These are phyloP conservation scores for Campoplex nolae DNA, from an alignment of 2,888 invertebrate genomes.

Conservation along the genomic window DNA sequence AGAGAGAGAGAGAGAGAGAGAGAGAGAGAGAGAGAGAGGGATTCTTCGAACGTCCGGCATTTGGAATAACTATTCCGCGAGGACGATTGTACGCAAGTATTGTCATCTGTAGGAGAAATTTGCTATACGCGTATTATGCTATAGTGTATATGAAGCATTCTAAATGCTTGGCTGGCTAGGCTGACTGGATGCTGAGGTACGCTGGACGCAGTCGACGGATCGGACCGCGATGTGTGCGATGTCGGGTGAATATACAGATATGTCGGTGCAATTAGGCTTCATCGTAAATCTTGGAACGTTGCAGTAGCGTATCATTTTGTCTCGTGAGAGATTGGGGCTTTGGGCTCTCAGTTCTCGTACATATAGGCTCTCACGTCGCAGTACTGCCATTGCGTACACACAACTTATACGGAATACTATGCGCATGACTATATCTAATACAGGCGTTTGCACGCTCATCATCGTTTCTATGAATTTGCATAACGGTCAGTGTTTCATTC, in stretches of 20 bases:
- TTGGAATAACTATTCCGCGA: slow-evolving; percentile 16
- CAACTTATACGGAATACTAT: neutral
- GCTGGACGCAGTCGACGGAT: slow-evolving; percentile 65
- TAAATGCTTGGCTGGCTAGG: slow-evolving; percentile 62
- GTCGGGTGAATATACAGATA: slow-evolving; percentile 64
- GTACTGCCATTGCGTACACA: neutral
- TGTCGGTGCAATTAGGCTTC: slow-evolving; percentile 71
- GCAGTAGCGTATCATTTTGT: slow-evolving; percentile 77
- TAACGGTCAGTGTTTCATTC: slow-evolving; percentile 73
- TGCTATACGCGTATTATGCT: neutral
- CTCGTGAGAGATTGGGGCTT: slow-evolving; percentile 77
- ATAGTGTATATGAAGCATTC: slow-evolving; percentile 58
- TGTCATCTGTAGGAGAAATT: neutral
- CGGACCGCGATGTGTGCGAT: slow-evolving; percentile 41
- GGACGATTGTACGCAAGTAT: slow-evolving; percentile 17
- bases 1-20: no score
- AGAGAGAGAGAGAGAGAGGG: neutral
- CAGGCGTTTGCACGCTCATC: slow-evolving; percentile 61
- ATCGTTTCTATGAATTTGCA: slow-evolving; percentile 76
- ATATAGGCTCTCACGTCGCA: slow-evolving; percentile 10
- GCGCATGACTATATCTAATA: slow-evolving; percentile 15
- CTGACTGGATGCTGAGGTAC: slow-evolving; percentile 67
- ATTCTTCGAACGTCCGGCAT: slow-evolving; percentile 11
- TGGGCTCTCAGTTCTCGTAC: slow-evolving; percentile 62
- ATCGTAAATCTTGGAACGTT: slow-evolving; percentile 75